These are phyloP conservation scores for Disparrhopalites patrizii DNA, from an alignment of 2,888 invertebrate species.

Conservation along the genomic window DNA sequence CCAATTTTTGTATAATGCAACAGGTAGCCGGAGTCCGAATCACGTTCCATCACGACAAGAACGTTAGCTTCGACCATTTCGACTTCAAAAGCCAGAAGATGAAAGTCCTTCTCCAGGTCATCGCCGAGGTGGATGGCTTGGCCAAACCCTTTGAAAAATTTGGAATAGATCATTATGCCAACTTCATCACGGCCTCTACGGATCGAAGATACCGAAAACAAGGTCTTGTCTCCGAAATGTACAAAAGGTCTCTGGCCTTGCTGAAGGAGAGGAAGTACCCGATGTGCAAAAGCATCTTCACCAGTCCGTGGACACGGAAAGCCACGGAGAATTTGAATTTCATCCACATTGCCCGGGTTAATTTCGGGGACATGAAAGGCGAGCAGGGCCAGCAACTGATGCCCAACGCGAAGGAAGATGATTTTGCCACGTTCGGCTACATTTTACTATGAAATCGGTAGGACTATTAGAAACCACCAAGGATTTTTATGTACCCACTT, in stretches of 20 bases:
- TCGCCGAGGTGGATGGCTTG: neutral
- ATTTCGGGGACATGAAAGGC: neutral
- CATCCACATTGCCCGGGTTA: neutral
- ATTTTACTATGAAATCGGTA: neutral
- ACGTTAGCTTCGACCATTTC: neutral
- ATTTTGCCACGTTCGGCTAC: neutral
- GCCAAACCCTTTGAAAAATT: neutral
- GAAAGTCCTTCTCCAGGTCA: neutral
- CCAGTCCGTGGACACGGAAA: neutral
- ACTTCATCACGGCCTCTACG: neutral
- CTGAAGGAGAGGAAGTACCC: neutral
- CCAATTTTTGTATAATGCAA: too few species aligned
- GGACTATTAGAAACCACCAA: too few species aligned
- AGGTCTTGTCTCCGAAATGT: neutral
- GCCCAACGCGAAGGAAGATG: neutral
- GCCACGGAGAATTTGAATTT: neutral
- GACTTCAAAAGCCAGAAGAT: neutral
- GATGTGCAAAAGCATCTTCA: neutral
- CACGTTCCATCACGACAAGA: neutral
- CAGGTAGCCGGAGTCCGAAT: neutral
- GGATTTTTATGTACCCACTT: too few species aligned
- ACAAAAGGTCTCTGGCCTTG: neutral
- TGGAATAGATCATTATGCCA: neutral
- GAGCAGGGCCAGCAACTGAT: neutral
- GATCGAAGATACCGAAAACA: neutral